These are phyloP conservation scores for Lutjanus argentimaculatus DNA, from an alignment of 2,797 vertebrate genomes.

Conservation along the genomic window DNA sequence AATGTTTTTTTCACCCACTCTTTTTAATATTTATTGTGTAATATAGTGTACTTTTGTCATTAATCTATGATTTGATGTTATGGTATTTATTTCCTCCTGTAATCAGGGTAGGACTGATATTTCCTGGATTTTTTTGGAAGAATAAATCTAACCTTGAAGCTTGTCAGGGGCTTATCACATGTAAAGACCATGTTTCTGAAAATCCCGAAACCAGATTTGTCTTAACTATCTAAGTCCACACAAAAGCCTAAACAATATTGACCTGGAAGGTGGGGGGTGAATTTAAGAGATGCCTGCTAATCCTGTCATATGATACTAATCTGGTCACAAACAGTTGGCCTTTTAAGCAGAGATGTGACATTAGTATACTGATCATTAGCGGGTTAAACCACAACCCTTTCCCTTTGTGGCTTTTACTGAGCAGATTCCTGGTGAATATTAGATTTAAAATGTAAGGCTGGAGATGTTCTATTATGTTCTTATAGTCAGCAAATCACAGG, in stretches of 20 bases:
- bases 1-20: neutral
- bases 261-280: slow-evolving; percentile 43
- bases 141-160: slow-evolving; percentile 18
- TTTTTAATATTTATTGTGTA: neutral
- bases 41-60: neutral
- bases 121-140: slow-evolving; percentile 10
- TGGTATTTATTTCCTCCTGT: neutral
- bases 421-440: neutral
- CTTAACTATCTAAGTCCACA: slow-evolving; percentile 36
- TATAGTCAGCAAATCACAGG: neutral
- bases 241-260: slow-evolving; percentile 60
- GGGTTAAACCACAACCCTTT: slow-evolving; percentile 14
- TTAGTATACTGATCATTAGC: slow-evolving; percentile 46
- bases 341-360: slow-evolving; percentile 53
- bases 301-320: slow-evolving; percentile 78
- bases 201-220: slow-evolving; percentile 50
- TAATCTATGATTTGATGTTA: neutral
- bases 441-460: neutral
- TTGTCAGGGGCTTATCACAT: slow-evolving; percentile 4
- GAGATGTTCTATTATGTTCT: neutral
- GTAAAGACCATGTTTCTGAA: slow-evolving; percentile 34
- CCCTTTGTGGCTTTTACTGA: slow-evolving; percentile 19
- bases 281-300: slow-evolving; percentile 60
- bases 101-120: neutral
- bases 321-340: slow-evolving; percentile 66